A percentile compares a stretch with the other conserved stretches of the same genome.
These are phyloP conservation scores for Mylabris phalerata DNA, from an alignment of 1,140 invertebrate species.

Conservation along the genomic window DNA sequence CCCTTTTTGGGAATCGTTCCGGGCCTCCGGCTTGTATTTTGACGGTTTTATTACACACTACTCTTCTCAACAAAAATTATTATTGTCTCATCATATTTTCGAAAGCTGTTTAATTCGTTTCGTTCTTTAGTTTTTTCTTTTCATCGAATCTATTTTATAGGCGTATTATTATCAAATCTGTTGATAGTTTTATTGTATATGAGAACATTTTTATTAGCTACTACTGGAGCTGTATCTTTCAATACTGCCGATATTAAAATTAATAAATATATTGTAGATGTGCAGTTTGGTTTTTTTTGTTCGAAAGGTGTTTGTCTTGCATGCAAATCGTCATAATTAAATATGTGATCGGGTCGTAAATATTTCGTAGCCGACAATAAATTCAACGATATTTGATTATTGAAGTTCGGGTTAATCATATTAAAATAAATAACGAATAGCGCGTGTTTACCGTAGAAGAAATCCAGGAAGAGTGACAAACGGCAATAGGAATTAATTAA, in stretches of 20 bases:
- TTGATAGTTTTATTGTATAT: slow-evolving; percentile 15
- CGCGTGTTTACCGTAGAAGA: no score
- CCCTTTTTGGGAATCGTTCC: slow-evolving; percentile 12
- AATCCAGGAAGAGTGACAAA: no score
- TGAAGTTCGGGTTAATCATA: no score
- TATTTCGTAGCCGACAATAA: background rate
- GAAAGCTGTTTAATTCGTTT: no score
- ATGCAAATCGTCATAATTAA: slow-evolving; percentile 13
- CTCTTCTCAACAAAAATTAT: background rate
- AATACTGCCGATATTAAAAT: background rate
- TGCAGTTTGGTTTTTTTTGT: slow-evolving; percentile 1
- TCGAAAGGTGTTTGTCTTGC: background rate
- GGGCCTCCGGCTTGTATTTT: slow-evolving; percentile 22
- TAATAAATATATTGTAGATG: background rate
- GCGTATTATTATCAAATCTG: slow-evolving; percentile 16
- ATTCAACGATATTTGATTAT: no score
- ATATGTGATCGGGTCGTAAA: slow-evolving; percentile 13
- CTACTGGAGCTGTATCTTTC: background rate
- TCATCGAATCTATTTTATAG: background rate
- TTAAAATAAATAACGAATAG: no score
- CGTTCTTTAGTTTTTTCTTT: no score
- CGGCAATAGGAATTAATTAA: no score
- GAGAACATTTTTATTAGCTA: slow-evolving; percentile 4
- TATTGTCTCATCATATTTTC: slow-evolving; percentile 4
- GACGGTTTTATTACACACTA: slow-evolving; percentile 22